These are phyloP conservation scores for Zaprionus ornatus DNA, from an alignment of 1,140 invertebrate genomes.

Conservation along the genomic window DNA sequence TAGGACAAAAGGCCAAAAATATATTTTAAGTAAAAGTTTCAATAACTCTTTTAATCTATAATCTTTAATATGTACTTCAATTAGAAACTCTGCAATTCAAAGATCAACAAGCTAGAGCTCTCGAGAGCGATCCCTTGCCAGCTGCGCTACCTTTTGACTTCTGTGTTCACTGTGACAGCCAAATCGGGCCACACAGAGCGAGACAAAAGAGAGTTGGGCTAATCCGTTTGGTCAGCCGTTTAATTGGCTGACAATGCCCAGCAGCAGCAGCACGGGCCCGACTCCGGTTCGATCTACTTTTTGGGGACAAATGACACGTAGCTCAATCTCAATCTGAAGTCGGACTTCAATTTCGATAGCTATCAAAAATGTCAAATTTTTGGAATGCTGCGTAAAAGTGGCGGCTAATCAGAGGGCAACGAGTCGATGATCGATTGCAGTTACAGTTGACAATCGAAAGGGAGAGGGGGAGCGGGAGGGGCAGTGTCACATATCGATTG, in stretches of 20 bases:
- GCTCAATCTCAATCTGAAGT: slow-evolving; percentile 19
- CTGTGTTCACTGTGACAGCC: neutral
- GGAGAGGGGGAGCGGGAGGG: neutral
- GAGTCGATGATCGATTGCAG: slow-evolving; percentile 69
- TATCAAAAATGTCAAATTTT: slow-evolving; percentile 55
- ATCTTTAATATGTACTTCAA: neutral
- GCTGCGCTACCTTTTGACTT: neutral
- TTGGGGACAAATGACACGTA: slow-evolving; percentile 40
- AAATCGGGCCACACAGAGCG: slow-evolving; percentile 2
- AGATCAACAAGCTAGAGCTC: no score
- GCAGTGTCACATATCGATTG: neutral
- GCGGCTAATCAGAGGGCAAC: slow-evolving; percentile 65
- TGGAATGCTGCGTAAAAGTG: slow-evolving; percentile 71
- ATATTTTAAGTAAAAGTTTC: no score
- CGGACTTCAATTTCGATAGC: slow-evolving; percentile 2
- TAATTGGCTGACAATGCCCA: slow-evolving; percentile 65
- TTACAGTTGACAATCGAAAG: slow-evolving; percentile 12
- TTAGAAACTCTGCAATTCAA: no score
- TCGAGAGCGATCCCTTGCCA: neutral
- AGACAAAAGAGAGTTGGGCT: slow-evolving; percentile 20
- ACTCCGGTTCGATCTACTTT: slow-evolving; percentile 13
- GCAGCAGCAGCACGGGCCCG: neutral
- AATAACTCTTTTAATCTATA: no score
- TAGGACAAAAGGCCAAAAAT: no score
- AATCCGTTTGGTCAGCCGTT: slow-evolving; percentile 70